Base-by-base conservation (phyloP, 2,797 vertebrate genomes). In the Melanotaenia trifasciata region DNA sequence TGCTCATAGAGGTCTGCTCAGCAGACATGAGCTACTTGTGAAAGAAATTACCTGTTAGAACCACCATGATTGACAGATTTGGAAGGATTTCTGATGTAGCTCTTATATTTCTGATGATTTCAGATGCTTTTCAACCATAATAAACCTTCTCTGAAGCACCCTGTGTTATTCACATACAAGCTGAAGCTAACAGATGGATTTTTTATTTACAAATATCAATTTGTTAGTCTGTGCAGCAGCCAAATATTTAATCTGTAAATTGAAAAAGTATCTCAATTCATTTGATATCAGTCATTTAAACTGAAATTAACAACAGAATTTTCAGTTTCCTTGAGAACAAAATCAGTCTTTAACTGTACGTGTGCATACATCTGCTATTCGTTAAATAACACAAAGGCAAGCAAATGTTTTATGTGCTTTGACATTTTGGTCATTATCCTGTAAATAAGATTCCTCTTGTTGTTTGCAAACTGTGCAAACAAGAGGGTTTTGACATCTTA, bases 261-360 rank as follows among this genome's bases (percentile, higher is more conserved):
- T 16, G 32, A 50, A 35, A 30, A 30, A 30, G 5, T 3, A 30
- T 30, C 30, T 30, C 30, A 30, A 30, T 30, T 30, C 30, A 30
- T 30, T 30, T 30, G 30, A 30, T 30, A 30, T 30, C 30, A 30
- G 30, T 70, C 53, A 64, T 64, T 76, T 10, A 70, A 76, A 78
- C 26, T 40, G 45, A 66, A 71, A 77, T 65, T 47, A 78, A 77
- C 33, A 74, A 85, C 87, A 86, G 71, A 74, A 83, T 83, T 93
- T 79, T 76, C 84, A 20, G 89, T 94, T 93, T 92, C 91, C 86
- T 51, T 78, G 78, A 91, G 65, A 90, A 93, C 84, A 53, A 59
- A 72, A 56, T 65, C 38, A 45, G 35, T 22, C 61, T 70, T 65
- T 20, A 71, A 32, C 51, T n/a, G 16, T 51, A 65, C 57, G 58